Base-by-base conservation (phyloP, 30 jellyfish, hydroid and myxozoan genomes). In the Clytia hemisphaerica region DNA sequence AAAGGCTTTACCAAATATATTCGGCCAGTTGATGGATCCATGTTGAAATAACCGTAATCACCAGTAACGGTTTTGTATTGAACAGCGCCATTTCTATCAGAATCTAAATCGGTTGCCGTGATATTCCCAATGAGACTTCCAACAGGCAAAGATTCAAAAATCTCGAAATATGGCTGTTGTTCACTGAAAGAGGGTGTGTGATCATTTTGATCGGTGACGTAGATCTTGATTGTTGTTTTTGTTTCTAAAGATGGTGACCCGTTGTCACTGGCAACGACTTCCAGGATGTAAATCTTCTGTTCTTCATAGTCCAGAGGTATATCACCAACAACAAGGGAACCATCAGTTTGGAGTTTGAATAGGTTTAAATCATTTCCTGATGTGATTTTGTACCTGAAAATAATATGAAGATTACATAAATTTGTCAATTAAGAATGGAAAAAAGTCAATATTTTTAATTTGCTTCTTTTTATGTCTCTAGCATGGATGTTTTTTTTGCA, bases 41-140 rank as follows among this genome's bases (percentile, higher is more conserved):
- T 42, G 22, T 22, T 18, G 45, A 66, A 66, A 37, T 25, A 37
- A 18, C 70, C 42, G 0, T 66, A 36, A 15, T 1, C 69, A 35
- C 65, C 46, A 66, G 29, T 30, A 32, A 4, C 26, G 4, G 45
- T 38, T 38, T 37, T 25, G 45, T 35, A 66, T 35, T 38, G n/a
- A 3, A 66, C 22, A 2, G n/a, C 22, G 12, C 66, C 71, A 44
- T 66, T 66, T 4, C 38, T 24, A 16, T 72, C 79, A 7, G 1
- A 4, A 42, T 66, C 79, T 37, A 37, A 18, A 44, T 66, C 79
- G 7, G 71, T 3, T 7, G 79, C 79, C 5, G 44, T 66, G 45
- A 66, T 42, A 4, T 37, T n/a, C 22, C 46, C 71, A 15, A 66
- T 30, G 4, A 10, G 33, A 7, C 72, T 66, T 16, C 71, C 50